Conservation (phyloP, 1,140 invertebrate genomes). For the Drosophila varians region DNA sequence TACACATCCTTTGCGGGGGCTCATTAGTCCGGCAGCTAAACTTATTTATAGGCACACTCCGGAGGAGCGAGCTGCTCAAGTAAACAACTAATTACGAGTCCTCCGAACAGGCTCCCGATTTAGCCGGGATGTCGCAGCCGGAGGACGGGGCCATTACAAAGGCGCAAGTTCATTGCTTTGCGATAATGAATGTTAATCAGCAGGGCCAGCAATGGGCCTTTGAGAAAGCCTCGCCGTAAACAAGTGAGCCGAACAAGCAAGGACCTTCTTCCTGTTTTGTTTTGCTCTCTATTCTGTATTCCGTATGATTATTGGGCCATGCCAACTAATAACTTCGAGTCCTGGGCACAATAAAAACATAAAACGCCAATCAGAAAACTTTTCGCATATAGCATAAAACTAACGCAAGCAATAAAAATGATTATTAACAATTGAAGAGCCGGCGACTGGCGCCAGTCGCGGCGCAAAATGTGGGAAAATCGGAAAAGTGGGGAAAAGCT, state of each 20-base stretch:
- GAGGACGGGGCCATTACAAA: conserved; percentile 54
- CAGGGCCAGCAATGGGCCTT: neutral
- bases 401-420: conserved; percentile 79
- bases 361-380: conserved; percentile 77
- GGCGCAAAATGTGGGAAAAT: neutral
- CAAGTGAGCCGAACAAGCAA: conserved; percentile 39
- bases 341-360: conserved; percentile 75
- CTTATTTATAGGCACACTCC: conserved; percentile 64
- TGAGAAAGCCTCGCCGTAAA: conserved; percentile 21
- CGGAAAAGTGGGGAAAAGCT: neutral
- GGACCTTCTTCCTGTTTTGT: conserved; percentile 44
- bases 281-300: conserved; percentile 44
- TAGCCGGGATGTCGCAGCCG: conserved; percentile 32
- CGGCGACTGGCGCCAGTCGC: conserved; percentile 67
- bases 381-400: conserved; percentile 79
- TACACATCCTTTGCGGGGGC: neutral
- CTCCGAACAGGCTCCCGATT: conserved; percentile 8
- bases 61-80: conserved; percentile 39
- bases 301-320: conserved; percentile 71
- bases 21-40: conserved; percentile 63
- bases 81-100: conserved; percentile 76
- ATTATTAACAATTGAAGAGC: conserved; percentile 82
- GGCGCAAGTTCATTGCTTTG: conserved; percentile 80
- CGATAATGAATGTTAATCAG: conserved; percentile 82
- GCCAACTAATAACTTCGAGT: conserved; percentile 77